Conservation (phyloP, 2,797 vertebrate genomes). For the Muraenolepis orangiensis region DNA sequence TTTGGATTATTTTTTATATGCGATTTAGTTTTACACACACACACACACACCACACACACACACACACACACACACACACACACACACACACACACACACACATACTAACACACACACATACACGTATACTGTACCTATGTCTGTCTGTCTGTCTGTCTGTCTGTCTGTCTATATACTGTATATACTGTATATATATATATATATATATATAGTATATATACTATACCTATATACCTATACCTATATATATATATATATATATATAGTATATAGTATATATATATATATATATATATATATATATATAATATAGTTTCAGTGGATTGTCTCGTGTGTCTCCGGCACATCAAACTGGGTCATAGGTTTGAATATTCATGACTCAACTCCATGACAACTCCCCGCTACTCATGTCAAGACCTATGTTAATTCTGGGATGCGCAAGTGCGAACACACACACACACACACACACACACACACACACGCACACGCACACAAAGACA, state of each 20-base stretch:
- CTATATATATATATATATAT: not conserved
- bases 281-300: not conserved
- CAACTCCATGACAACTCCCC: slow-evolving; percentile 63
- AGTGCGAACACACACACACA: slow-evolving; percentile 59
- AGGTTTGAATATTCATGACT: slow-evolving; percentile 72
- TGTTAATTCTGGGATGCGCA: slow-evolving; percentile 69
- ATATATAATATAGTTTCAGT: slow-evolving; percentile 37
- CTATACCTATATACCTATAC: not conserved
- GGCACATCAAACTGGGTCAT: slow-evolving; percentile 66
- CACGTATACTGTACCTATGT: not conserved
- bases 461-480: slow-evolving; percentile 53
- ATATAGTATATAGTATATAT: not conserved
- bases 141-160: not conserved
- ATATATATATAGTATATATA: not conserved
- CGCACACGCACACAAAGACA: slow-evolving; percentile 52
- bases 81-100: not conserved
- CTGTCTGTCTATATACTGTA: no score
- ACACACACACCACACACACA: not conserved
- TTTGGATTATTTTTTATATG: not conserved
- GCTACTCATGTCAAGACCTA: slow-evolving; percentile 70
- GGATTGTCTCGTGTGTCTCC: slow-evolving; percentile 57
- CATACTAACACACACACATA: not conserved
- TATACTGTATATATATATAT: not conserved
- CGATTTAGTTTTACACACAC: not conserved
- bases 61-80: not conserved